Percentiles rank a stretch among this genome's conserved stretches.
These are phyloP conservation scores for Myopa tessellatipennis DNA, from an alignment of 2,888 invertebrate genomes.

Conservation along the genomic window DNA sequence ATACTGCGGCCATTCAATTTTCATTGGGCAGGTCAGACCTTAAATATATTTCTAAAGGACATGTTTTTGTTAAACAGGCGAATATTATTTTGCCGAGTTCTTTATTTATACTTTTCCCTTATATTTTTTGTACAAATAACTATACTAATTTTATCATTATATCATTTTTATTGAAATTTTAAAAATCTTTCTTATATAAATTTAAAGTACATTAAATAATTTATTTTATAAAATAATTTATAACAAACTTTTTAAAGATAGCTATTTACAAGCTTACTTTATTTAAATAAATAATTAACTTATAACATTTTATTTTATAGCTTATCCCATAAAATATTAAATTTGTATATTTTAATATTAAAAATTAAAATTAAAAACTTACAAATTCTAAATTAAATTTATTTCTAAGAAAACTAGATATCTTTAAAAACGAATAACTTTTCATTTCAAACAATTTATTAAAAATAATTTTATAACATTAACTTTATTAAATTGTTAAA, in stretches of 20 bases:
- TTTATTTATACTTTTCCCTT: constrained; percentile 69
- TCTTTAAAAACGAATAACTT: too few species aligned
- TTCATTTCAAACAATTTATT: too few species aligned
- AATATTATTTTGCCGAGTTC: constrained; percentile 76
- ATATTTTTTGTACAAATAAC: constrained; percentile 56
- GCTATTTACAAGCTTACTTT: constrained; percentile 73
- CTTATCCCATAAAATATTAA: constrained; percentile 73
- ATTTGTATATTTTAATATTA: constrained; percentile 48
- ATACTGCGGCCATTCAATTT: constrained; percentile 82
- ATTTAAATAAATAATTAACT: constrained; percentile 65
- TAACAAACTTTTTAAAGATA: constrained; percentile 70
- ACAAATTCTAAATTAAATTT: too few species aligned
- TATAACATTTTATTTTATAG: constrained; percentile 72
- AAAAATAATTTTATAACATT: too few species aligned
- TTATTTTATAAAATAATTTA: constrained; percentile 69
- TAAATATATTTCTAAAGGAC: constrained; percentile 74
- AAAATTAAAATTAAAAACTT: too few species aligned
- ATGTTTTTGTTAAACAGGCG: constrained; percentile 85
- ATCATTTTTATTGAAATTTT: constrained; percentile 67
- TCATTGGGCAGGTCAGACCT: constrained; percentile 82
- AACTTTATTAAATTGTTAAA: too few species aligned
- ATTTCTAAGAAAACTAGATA: too few species aligned
- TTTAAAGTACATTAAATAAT: constrained; percentile 66
- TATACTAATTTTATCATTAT: constrained; percentile 75
- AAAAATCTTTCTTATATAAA: constrained; percentile 66